phyloP scores from a whole-genome alignment of 2,113 vertebrate genomes.

The Cebus imitator region DNA sequence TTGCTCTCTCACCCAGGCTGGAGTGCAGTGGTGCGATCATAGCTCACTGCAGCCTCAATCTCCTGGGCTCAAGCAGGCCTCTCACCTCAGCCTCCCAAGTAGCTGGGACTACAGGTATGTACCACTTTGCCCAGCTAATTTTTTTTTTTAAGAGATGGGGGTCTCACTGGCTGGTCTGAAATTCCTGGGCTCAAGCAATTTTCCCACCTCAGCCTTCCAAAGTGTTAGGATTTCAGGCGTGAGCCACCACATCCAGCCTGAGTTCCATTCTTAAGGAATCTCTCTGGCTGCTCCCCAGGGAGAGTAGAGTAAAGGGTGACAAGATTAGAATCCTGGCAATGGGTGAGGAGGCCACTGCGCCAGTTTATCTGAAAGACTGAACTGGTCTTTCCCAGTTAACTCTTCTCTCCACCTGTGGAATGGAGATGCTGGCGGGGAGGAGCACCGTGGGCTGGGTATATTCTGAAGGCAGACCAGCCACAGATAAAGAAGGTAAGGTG shows the following conservation, averaged over 20 bases:
- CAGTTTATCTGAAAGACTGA: neutral
- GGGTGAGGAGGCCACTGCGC: neutral
- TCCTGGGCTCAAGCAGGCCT: neutral
- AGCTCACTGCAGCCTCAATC: neutral
- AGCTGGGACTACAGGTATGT: neutral
- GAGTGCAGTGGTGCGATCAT: too few species aligned
- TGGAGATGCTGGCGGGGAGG: fast-evolving
- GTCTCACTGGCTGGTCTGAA: neutral
- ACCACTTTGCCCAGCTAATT: neutral
- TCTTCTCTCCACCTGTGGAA: too few species aligned
- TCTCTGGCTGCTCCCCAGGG: neutral
- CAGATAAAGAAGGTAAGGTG: neutral
- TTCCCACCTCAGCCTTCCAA: neutral
- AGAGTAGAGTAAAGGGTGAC: too few species aligned
- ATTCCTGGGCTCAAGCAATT: neutral
- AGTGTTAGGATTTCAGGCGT: neutral
- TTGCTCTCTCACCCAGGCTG: neutral
- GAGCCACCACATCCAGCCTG: neutral
- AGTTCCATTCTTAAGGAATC: neutral
- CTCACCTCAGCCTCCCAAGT: neutral
- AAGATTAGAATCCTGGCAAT: neutral
- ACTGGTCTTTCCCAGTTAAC: too few species aligned
- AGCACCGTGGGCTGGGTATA: neutral
- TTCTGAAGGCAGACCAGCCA: neutral
- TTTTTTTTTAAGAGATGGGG: neutral